Conservation (phyloP, 2,888 invertebrate species). For the Drosophila mulleri region DNA sequence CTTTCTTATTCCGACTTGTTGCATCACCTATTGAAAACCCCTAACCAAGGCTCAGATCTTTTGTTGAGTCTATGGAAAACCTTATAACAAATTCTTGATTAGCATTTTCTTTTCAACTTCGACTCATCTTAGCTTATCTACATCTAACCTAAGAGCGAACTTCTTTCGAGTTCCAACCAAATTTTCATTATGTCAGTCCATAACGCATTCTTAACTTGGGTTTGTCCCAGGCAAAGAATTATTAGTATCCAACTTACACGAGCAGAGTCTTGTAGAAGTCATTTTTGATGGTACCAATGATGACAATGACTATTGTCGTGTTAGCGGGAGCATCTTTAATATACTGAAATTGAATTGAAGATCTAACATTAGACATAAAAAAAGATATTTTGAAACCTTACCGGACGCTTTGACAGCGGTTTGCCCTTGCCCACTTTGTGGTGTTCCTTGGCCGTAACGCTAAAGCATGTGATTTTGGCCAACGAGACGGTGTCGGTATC, state of each 20-base stretch:
- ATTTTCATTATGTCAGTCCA: background rate
- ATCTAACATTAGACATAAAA: background rate
- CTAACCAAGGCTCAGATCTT: background rate
- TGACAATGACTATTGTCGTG: slow-evolving; percentile 65
- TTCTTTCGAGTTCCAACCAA: background rate
- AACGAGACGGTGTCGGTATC: slow-evolving; percentile 23
- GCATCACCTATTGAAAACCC: background rate
- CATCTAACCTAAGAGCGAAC: background rate
- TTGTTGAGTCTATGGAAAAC: background rate
- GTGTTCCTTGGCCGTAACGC: slow-evolving; percentile 55
- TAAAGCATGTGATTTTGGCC: slow-evolving; percentile 47
- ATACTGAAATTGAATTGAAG: slow-evolving; percentile 35
- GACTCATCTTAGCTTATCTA: background rate
- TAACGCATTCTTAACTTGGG: too few species aligned
- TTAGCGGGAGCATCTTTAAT: slow-evolving; percentile 71
- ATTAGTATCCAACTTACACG: slow-evolving; percentile 39
- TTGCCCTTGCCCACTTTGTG: slow-evolving; percentile 60
- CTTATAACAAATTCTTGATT: background rate
- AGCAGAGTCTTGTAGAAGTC: slow-evolving; percentile 60
- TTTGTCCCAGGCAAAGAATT: too few species aligned
- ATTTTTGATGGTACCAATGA: slow-evolving; percentile 65
- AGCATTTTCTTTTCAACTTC: too few species aligned
- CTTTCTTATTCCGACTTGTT: background rate
- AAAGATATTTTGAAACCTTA: slow-evolving; percentile 21
- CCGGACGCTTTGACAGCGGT: slow-evolving; percentile 56